Conservation (phyloP, 2,888 invertebrate genomes). For the Venusia cambrica region DNA sequence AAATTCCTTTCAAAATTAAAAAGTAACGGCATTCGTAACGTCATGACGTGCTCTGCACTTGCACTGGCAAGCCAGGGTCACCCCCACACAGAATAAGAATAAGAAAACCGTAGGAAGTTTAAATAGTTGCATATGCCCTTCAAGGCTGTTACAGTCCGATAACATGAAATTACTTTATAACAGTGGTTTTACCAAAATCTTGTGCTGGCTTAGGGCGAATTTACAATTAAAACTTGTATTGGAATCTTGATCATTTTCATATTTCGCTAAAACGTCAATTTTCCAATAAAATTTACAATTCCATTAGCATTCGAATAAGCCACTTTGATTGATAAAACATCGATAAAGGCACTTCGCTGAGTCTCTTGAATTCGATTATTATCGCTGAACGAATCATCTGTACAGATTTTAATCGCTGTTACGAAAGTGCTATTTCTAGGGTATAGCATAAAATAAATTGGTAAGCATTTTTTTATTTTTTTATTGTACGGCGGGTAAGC, state of each 20-base stretch:
- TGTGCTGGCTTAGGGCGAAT: constrained; percentile 7
- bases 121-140: too few species aligned
- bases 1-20: not conserved
- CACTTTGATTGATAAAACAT: constrained; percentile 38
- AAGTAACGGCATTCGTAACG: not conserved
- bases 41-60: too few species aligned
- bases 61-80: too few species aligned
- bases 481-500: too few species aligned
- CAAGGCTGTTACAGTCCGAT: too few species aligned
- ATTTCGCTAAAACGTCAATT: constrained; percentile 22
- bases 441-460: too few species aligned
- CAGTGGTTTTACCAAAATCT: too few species aligned
- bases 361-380: constrained; percentile 22
- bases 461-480: too few species aligned
- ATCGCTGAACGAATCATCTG: constrained; percentile 25
- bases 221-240: constrained; percentile 11
- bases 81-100: too few species aligned
- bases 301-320: constrained; percentile 36
- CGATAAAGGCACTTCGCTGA: constrained; percentile 31
- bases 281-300: constrained; percentile 31
- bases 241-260: constrained; percentile 11
- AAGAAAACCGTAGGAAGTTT: too few species aligned
- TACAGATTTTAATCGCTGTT: constrained; percentile 13
- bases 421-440: too few species aligned
- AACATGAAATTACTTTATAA: too few species aligned